A percentile compares a stretch with the other conserved stretches of the same genome.
Evolutionary conservation across 37 sponge, comb jelly and placozoan species (phyloP).

Genomic region (Cliona cf. orientalis): DNA sequence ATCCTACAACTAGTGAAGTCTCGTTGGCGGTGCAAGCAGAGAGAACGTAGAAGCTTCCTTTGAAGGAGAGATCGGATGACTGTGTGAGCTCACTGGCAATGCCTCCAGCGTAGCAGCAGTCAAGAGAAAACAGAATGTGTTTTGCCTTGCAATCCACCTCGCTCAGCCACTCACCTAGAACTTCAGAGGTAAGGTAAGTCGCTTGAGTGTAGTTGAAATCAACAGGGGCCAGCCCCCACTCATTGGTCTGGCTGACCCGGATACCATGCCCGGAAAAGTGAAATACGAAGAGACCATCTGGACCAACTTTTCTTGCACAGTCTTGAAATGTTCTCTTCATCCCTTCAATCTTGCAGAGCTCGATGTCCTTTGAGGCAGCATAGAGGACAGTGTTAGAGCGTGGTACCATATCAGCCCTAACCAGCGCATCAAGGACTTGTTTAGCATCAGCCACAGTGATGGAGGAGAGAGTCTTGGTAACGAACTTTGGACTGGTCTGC

Average conservation of each 20-base stretch:
- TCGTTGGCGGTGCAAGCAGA: constrained; percentile 58
- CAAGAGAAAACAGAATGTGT: constrained; percentile 56
- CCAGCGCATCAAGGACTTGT: constrained; percentile 11
- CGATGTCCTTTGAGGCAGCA: constrained; percentile 15
- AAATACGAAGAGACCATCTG: constrained; percentile 59
- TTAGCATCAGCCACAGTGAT: constrained; percentile 34
- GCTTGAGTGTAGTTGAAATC: constrained; percentile 45
- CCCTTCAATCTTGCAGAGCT: constrained; percentile 43
- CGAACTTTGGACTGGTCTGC: constrained; percentile 50
- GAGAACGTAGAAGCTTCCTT: constrained; percentile 49
- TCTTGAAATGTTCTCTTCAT: constrained; percentile 50
- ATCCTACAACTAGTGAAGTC: constrained; percentile 14
- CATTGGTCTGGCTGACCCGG: constrained; percentile 9
- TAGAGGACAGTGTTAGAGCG: constrained; percentile 7
- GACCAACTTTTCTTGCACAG: constrained; percentile 51
- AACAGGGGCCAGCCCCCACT: constrained; percentile 63
- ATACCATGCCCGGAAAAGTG: constrained; percentile 79
- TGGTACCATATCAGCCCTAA: constrained; percentile 22
- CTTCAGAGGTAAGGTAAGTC: constrained; percentile 38
- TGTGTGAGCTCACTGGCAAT: constrained; percentile 32
- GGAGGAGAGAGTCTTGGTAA: constrained; percentile 16
- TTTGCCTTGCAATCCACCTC: constrained; percentile 54
- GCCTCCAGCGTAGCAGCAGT: constrained; percentile 73
- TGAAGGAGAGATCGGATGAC: neutral
- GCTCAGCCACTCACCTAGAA: constrained; percentile 35